phyloP scores from a whole-genome alignment of 2,888 invertebrate genomes.

The Sinohyriopsis cumingii region DNA sequence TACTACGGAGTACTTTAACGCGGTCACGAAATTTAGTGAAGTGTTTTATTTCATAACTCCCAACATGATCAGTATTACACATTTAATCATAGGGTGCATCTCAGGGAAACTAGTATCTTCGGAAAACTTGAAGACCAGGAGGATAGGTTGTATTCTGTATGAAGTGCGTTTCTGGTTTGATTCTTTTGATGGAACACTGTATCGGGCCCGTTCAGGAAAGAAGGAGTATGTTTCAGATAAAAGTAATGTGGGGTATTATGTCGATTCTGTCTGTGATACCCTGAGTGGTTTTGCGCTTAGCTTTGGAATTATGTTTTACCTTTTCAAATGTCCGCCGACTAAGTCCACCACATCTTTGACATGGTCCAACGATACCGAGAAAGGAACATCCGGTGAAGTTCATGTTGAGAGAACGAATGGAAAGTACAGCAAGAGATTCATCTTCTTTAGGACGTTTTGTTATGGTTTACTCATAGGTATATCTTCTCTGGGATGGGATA shows the following conservation, averaged over 20 bases:
- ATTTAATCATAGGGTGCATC: conserved; percentile 83
- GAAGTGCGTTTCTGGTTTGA: conserved; percentile 88
- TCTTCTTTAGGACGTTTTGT: conserved; percentile 58
- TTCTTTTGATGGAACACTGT: conserved; percentile 89
- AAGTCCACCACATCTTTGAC: conserved; percentile 26
- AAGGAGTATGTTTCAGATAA: conserved; percentile 71
- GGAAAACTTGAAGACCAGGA: conserved; percentile 81
- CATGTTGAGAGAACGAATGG: conserved; percentile 19
- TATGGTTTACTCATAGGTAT: conserved; percentile 50
- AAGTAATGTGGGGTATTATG: conserved; percentile 85
- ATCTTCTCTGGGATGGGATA: conserved; percentile 60
- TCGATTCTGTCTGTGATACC: conserved; percentile 88
- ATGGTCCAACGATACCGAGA: conserved; percentile 26
- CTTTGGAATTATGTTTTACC: conserved; percentile 72
- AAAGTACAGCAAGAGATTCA: conserved; percentile 46
- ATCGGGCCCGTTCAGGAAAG: conserved; percentile 77
- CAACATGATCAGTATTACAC: conserved; percentile 86
- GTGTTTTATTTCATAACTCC: conserved; percentile 79
- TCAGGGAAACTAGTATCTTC: conserved; percentile 85
- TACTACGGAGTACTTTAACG: conserved; percentile 82
- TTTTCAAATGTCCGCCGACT: conserved; percentile 44
- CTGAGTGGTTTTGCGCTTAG: conserved; percentile 75
- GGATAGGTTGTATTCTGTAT: conserved; percentile 84
- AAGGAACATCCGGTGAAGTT: conserved; percentile 6
- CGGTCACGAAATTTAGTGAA: conserved; percentile 78